Evolutionary conservation across 2,113 vertebrate species (phyloP).

Genomic region (Cinclus mexicanus): DNA sequence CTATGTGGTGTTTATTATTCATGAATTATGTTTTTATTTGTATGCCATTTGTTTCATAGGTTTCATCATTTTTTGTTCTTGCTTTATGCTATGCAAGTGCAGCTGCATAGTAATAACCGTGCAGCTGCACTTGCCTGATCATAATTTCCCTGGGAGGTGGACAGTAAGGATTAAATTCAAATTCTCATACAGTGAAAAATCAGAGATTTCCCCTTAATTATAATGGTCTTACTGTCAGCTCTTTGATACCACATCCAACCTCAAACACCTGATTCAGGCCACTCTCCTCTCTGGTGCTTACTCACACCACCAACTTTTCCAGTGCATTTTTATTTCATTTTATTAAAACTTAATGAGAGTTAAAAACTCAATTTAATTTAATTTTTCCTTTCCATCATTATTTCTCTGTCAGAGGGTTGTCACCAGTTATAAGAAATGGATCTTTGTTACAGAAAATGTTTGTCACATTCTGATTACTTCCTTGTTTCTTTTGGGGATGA

Average conservation of each 20-base stretch:
- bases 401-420: neutral
- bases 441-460: neutral
- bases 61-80: neutral
- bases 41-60: neutral
- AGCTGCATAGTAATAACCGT: neutral
- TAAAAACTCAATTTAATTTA: neutral
- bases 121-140: neutral
- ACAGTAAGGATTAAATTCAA: neutral
- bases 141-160: neutral
- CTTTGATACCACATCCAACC: neutral
- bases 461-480: neutral
- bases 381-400: neutral
- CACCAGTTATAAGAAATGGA: neutral
- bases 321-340: neutral
- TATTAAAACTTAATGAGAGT: neutral
- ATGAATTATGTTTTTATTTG: conserved; percentile 11
- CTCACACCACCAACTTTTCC: neutral
- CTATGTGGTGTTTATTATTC: neutral
- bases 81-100: neutral
- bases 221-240: neutral
- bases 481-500: neutral
- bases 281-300: neutral
- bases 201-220: neutral
- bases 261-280: neutral
- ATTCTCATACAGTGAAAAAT: neutral